Base-by-base conservation (phyloP, 2,888 invertebrate species). In the Periphyllus acericola region DNA sequence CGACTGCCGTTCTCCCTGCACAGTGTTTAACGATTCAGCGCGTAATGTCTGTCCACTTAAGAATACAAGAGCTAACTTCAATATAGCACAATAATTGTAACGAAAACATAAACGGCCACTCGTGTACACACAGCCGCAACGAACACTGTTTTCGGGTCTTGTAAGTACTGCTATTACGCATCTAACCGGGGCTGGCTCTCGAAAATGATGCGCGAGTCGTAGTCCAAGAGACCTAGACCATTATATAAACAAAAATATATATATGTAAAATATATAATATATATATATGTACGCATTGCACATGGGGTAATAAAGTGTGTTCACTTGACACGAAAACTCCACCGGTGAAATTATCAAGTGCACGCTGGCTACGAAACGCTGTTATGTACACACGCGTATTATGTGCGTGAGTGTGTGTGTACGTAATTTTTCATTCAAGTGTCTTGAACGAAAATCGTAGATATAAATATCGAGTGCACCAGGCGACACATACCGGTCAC, bases 301-400 rank as follows among this genome's bases (percentile, higher is more conserved):
- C 46, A 82, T 17, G 71, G 82, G 32, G 46, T 71, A 46, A 82
- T 71, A 46, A 29, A 52, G 46, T 71, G 29, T 52, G 17, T 71
- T 71, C 32, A 82, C 71, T 82, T 32, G 82, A 81, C 68, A 68
- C 40, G 6, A 82, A 82, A 82, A 82, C 71, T 40, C 29, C 36
- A 40, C 29, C 36, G 40, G 36, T 36, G n/a, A 40, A n/a, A n/a
- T 80, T 80, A 80, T 80, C 66, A 66, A 66, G 66, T 66, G 80
- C 17, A 40, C 5, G 9, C 60, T 4, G 9, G 25, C 25, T 60
- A 60, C 25, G 25, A 21, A 21, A 66, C 8, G n/a, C 2, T 66
- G 29, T 3, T 29, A 25, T 2, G 4, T 11, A 29, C 0, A 68
- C n/a, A 68, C 68, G 25, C n/a, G 1, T 68, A 68, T 11, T 6